A percentile compares a stretch with the other conserved stretches of the same genome.
These are phyloP conservation scores for Raja brachyura DNA, from an alignment of 2,113 vertebrate genomes.

Conservation along the genomic window DNA sequence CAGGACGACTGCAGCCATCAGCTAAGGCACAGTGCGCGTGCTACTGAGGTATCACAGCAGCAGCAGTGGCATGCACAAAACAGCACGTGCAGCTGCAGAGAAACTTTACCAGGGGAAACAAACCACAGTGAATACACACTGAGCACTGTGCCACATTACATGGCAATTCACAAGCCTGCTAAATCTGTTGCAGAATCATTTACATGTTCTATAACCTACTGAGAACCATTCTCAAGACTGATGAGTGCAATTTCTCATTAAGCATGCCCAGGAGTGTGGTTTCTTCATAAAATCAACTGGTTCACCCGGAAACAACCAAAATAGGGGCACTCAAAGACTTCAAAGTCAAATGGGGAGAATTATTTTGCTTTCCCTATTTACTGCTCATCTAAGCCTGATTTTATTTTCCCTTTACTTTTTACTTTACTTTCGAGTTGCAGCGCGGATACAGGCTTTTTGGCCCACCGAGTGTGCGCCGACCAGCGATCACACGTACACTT, in stretches of 20 bases:
- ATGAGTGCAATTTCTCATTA: background rate
- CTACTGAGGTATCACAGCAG: background rate
- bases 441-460: too few species aligned
- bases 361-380: too few species aligned
- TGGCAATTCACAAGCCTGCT: slow-evolving; percentile 6
- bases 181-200: slow-evolving; percentile 20
- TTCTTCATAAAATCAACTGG: too few species aligned
- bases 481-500: too few species aligned
- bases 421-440: too few species aligned
- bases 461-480: too few species aligned
- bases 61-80: background rate
- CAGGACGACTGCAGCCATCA: background rate
- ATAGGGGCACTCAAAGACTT: too few species aligned
- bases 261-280: too few species aligned
- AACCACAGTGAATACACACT: background rate
- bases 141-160: background rate
- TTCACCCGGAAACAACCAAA: too few species aligned
- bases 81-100: background rate
- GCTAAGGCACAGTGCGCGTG: background rate
- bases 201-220: background rate
- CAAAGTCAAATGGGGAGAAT: too few species aligned
- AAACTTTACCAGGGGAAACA: slow-evolving; percentile 13
- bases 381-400: too few species aligned
- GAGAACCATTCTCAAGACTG: background rate
- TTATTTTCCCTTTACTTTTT: too few species aligned